These are phyloP conservation scores for Xenops minutus DNA, from an alignment of 2,797 vertebrate genomes.

Conservation along the genomic window DNA sequence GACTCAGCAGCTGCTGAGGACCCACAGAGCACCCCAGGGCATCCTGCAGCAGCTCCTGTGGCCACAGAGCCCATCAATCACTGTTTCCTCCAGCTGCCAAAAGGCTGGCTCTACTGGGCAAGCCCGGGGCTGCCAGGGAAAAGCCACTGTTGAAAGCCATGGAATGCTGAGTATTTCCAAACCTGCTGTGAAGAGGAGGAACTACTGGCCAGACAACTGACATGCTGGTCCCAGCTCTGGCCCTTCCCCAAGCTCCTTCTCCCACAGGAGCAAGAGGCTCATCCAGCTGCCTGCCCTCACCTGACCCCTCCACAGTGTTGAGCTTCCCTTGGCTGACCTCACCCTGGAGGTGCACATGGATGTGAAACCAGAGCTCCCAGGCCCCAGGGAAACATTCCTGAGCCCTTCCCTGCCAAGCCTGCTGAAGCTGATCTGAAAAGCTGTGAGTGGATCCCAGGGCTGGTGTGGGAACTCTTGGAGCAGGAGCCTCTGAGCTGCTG, in stretches of 20 bases:
- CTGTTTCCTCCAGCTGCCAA: background rate
- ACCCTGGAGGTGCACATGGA: background rate
- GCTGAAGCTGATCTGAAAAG: background rate
- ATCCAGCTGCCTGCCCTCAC: rapidly evolving
- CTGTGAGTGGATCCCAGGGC: rapidly evolving
- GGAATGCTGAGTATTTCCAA: background rate
- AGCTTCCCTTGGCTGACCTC: background rate
- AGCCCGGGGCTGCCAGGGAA: background rate
- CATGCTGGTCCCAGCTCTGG: background rate
- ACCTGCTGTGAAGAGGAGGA: background rate
- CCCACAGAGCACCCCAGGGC: background rate
- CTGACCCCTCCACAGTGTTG: rapidly evolving
- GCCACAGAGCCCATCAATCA: background rate
- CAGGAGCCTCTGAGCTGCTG: background rate
- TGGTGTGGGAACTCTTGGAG: background rate
- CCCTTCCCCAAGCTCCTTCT: background rate
- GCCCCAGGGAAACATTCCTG: background rate
- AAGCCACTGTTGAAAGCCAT: background rate
- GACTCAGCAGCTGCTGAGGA: rapidly evolving
- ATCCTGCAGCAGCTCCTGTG: background rate
- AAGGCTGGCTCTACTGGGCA: background rate
- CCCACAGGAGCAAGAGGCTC: background rate
- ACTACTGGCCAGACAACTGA: background rate
- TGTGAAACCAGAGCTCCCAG: background rate
- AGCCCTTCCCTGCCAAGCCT: background rate